Base-by-base conservation (phyloP, 2,888 invertebrate species). In the Coelogynopora nodosa region DNA sequence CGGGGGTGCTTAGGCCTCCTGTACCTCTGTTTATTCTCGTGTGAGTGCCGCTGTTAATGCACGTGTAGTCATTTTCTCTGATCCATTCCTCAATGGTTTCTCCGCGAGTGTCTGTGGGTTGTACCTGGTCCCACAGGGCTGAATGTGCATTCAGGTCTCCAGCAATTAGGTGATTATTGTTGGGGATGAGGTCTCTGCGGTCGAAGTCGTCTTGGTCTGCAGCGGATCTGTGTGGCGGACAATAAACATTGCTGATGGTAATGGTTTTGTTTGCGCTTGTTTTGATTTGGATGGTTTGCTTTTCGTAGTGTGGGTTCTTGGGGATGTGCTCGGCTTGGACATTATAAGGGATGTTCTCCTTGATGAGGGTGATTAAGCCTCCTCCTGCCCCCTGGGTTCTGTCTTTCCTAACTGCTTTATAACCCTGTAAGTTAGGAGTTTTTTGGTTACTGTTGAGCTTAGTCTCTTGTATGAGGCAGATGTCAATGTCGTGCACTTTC, bases 401-500 rank as follows among this genome's bases (percentile, higher is more conserved):
- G 74, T 74, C 74, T 74, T 74, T 26, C 23, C 74, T 74, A n/a
- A 74, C 23, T 10, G 74, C 23, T 26, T 74, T 74, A 26, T 23
- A 74, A 5, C 74, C 74, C 27, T 74, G 74, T 5, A 74, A n/a
- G 27, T 26, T 23, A 23, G 74, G 74, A n/a, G 74, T 74, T 10
- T 74, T 74, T 74, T 74, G 74, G 5, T 13, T 74, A n/a, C 2
- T 26, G 5, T 74, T 74, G 74, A 74, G 74, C 2, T 74, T 13
- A 23, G 27, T 74, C 23, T 74, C 74, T 74, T 74, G 74, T n/a
- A 74, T 74, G 74, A 74, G 74, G 27, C 74, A 74, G 74, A 74
- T 74, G 23, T 74, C 74, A n/a, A 74, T 74, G 74, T 74, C 23
- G 27, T 74, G 74, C 18, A n/a, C 74, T 74, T 74, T 74, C 18